Conservation (phyloP, 1,140 invertebrate genomes). For the Pristionchus pacificus region DNA sequence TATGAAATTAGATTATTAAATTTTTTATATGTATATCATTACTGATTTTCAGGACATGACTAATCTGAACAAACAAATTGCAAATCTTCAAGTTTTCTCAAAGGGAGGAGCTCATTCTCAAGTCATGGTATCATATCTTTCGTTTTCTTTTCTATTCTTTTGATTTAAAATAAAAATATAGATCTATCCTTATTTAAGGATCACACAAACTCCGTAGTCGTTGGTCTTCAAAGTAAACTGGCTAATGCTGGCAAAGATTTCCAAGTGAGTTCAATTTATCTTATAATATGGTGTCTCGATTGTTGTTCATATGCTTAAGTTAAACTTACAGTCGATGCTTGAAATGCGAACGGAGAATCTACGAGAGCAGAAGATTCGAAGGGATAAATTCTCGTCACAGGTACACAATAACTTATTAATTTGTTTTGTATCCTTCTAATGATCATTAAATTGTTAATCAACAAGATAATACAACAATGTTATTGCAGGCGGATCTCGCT, state of each 20-base stretch:
- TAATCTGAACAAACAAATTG: conserved; percentile 92
- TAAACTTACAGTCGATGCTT: background rate
- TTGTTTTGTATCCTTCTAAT: conserved; percentile 52
- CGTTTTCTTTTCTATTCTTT: conserved; percentile 62
- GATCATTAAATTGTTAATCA: no score
- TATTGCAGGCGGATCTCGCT: conserved; percentile 32
- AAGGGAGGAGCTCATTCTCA: conserved; percentile 70
- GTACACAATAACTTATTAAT: conserved; percentile 47
- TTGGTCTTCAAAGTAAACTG: conserved; percentile 86
- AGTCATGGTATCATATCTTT: conserved; percentile 72
- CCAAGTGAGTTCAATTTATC: conserved; percentile 62
- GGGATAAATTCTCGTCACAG: conserved; percentile 79
- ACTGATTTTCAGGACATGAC: conserved; percentile 73
- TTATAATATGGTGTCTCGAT: background rate
- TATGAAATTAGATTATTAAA: no score
- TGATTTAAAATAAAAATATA: no score
- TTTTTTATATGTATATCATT: background rate
- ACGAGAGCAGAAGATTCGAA: conserved; percentile 84
- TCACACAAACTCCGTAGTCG: conserved; percentile 90
- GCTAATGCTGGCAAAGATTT: conserved; percentile 94
- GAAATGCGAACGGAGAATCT: conserved; percentile 70
- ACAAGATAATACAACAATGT: no score
- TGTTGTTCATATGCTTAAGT: background rate
- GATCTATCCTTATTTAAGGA: conserved; percentile 67
- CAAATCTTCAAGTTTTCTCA: conserved; percentile 62